Evolutionary conservation across 2,888 invertebrate genomes (phyloP).

Genomic region (Melanostoma scalare): DNA sequence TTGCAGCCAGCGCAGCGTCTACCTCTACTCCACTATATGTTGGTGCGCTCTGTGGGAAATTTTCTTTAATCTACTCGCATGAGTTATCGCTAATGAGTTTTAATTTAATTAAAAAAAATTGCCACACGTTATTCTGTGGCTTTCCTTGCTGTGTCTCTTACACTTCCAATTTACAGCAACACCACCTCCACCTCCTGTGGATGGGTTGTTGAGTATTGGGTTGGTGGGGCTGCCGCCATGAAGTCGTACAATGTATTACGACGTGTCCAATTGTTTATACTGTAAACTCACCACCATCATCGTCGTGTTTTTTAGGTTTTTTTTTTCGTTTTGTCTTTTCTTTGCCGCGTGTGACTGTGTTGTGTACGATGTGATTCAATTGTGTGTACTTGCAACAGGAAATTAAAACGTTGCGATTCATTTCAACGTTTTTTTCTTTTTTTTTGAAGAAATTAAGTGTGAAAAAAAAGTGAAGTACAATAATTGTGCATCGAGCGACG

Average conservation of each 20-base stretch:
- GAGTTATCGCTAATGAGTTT: constrained; percentile 75
- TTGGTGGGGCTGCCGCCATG: constrained; percentile 19
- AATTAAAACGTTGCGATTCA: constrained; percentile 66
- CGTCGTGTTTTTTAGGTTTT: background rate
- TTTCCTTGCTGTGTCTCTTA: constrained; percentile 57
- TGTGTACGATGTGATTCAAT: constrained; percentile 33
- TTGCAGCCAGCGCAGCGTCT: background rate
- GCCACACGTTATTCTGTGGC: constrained; percentile 74
- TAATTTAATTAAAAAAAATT: constrained; percentile 74
- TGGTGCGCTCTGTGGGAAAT: constrained; percentile 24
- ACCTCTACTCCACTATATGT: background rate
- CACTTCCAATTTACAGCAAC: constrained; percentile 32
- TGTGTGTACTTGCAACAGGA: constrained; percentile 62
- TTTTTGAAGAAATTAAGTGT: constrained; percentile 48
- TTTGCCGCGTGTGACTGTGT: background rate
- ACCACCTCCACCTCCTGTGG: constrained; percentile 28
- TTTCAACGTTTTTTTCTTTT: constrained; percentile 44
- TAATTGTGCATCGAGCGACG: constrained; percentile 37
- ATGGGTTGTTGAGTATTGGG: background rate
- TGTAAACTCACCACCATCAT: constrained; percentile 47
- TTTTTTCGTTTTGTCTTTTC: background rate
- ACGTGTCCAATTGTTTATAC: constrained; percentile 71
- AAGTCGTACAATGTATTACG: constrained; percentile 63
- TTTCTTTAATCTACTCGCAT: constrained; percentile 74
- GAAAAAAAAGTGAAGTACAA: constrained; percentile 42